Conservation (phyloP, 2,113 vertebrate species). For the Peromyscus californicus region DNA sequence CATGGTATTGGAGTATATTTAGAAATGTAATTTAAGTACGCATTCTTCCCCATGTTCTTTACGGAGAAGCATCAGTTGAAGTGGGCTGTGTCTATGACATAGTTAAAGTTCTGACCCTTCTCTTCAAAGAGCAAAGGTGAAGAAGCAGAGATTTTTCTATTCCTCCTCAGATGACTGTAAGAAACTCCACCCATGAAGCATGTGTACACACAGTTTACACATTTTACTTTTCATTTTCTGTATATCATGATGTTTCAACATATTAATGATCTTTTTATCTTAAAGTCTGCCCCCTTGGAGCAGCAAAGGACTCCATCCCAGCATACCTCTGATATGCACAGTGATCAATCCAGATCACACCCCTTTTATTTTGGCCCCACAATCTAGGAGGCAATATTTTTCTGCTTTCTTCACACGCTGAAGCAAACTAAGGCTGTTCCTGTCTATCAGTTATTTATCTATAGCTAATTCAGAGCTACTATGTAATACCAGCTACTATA, state of each 20-base stretch:
- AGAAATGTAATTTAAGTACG: conserved; percentile 76
- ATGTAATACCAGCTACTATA: background rate
- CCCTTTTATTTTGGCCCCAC: no score
- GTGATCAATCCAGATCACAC: background rate
- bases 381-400: background rate
- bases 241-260: background rate
- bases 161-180: conserved; percentile 69
- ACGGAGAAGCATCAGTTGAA: conserved; percentile 81
- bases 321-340: background rate
- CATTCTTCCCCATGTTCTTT: conserved; percentile 77
- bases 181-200: background rate
- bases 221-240: background rate
- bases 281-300: background rate
- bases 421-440: background rate
- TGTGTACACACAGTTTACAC: background rate
- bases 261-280: background rate
- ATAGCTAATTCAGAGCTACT: background rate
- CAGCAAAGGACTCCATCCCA: background rate
- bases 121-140: conserved; percentile 81
- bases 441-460: background rate
- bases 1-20: conserved; percentile 80
- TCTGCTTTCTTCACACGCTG: background rate
- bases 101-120: conserved; percentile 75
- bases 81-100: conserved; percentile 81
- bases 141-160: conserved; percentile 60